Evolutionary conservation across 1,140 invertebrate species (phyloP).

Genomic region (Brachionus manjavacas): DNA sequence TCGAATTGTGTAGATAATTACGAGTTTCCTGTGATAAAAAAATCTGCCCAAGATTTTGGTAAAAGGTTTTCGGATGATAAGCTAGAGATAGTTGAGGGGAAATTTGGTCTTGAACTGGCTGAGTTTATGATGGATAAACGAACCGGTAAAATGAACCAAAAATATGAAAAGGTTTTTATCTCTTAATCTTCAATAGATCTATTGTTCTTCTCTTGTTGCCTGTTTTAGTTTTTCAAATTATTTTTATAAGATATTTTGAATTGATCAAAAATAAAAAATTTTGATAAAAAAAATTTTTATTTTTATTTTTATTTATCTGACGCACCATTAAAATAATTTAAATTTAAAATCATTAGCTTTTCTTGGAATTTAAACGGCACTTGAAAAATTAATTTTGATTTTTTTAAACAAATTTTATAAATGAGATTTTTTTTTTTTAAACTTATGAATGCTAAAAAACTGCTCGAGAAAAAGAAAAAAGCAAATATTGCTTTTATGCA

Average conservation of each 20-base stretch:
- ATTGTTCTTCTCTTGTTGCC: background rate
- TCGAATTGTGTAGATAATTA: background rate
- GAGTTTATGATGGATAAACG: slow-evolving; percentile 25
- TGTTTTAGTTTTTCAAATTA: background rate
- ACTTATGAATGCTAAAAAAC: too few species aligned
- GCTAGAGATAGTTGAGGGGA: background rate
- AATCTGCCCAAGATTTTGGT: background rate
- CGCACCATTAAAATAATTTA: too few species aligned
- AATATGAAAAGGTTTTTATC: slow-evolving; percentile 43
- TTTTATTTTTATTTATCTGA: background rate
- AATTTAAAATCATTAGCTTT: too few species aligned
- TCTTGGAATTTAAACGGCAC: too few species aligned
- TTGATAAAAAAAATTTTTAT: background rate
- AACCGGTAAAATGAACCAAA: background rate
- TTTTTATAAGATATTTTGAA: background rate
- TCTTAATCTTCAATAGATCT: background rate
- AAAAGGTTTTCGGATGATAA: background rate
- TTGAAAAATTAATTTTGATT: too few species aligned
- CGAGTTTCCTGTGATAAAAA: background rate
- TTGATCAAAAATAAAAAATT: too few species aligned
- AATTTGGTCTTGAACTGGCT: background rate
- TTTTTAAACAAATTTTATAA: too few species aligned
- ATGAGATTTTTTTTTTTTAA: too few species aligned
- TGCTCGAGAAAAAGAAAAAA: too few species aligned
- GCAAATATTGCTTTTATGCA: too few species aligned